A percentile compares a stretch with the other conserved stretches of the same genome.
phyloP scores from a whole-genome alignment of 2,888 invertebrate genomes.

The Coelinius sp. region DNA sequence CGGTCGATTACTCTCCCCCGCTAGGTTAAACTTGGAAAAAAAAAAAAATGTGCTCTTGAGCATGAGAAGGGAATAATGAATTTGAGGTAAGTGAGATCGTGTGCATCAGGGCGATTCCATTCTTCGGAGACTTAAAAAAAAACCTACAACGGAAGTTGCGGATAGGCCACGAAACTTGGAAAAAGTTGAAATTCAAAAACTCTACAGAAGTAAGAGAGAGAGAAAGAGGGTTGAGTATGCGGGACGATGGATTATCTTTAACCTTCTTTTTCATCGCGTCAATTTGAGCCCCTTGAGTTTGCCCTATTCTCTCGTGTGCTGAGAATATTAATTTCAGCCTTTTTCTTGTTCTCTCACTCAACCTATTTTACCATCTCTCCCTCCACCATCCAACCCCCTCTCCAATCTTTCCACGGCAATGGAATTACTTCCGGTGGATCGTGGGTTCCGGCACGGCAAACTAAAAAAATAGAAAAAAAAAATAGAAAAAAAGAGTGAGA shows the following conservation, averaged over 20 bases:
- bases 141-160: not conserved
- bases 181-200: slow-evolving; percentile 40
- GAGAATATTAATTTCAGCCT: slow-evolving; percentile 19
- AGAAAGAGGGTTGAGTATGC: not conserved
- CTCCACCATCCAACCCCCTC: slow-evolving; percentile 15
- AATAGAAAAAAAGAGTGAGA: slow-evolving; percentile 4
- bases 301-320: not conserved
- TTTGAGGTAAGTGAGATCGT: not conserved
- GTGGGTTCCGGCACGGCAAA: slow-evolving; percentile 28
- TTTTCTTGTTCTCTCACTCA: slow-evolving; percentile 21
- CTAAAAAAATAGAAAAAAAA: not conserved
- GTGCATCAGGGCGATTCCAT: not conserved
- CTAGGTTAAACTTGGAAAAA: slow-evolving; percentile 22
- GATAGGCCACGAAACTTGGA: not conserved
- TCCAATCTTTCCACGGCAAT: slow-evolving; percentile 32
- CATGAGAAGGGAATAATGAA: slow-evolving; percentile 8
- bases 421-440: slow-evolving; percentile 32
- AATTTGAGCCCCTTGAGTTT: slow-evolving; percentile 18
- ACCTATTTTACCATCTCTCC: slow-evolving; percentile 16
- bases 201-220: slow-evolving; percentile 1
- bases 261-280: slow-evolving; percentile 29
- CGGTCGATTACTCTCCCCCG: slow-evolving; percentile 58
- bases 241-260: slow-evolving; percentile 49
- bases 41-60: not conserved
- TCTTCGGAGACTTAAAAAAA: not conserved